Base-by-base conservation (phyloP, 1,140 invertebrate species). In the Antheraea mylitta region DNA sequence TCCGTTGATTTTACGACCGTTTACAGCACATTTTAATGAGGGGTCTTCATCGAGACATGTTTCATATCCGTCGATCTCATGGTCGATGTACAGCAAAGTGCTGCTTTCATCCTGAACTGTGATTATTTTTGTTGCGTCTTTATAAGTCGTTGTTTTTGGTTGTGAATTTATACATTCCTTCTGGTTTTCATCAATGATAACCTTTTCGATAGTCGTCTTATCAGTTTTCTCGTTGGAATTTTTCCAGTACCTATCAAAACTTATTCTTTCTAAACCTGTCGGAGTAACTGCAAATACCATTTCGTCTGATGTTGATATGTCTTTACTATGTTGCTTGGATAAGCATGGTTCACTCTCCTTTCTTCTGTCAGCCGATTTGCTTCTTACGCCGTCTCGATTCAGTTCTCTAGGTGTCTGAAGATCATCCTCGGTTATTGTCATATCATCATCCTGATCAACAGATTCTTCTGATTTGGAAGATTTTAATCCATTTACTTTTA, bases 221-320 rank as follows among this genome's bases (percentile, higher is more conserved):
- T 79, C 61, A 58, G 67, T 75, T 65, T 78, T 82, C 10, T 77
- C 70, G 38, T 75, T 69, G 58, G 70, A 77, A 68, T 90, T 85
- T 74, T 86, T 92, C 92, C 92, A 93, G 74, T 92, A 93, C 65
- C 86, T 86, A 60, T 93, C 92, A 18, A 90, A 93, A 73, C 90
- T 92, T 7, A 93, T 91, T 72, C 91, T 85, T 78, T 93, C 92
- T 72, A 93, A 73, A 0, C 92, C 92, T 5, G 91, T 92, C 2
- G 92, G 91, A 10, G 92, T 92, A 0, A 93, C 91, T 37, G 91
- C 92, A 60, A 92, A 93, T 4, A 93, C 91, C 92, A 93, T 93
- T 87, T 93, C 92, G 42, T 93, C 92, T 16, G 92, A 93, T 0
- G 92, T 93, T 0, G 92, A 93, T 18, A 93, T 82, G 73, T 93